phyloP scores from a whole-genome alignment of 2,888 invertebrate species.

The Altica lythri region DNA sequence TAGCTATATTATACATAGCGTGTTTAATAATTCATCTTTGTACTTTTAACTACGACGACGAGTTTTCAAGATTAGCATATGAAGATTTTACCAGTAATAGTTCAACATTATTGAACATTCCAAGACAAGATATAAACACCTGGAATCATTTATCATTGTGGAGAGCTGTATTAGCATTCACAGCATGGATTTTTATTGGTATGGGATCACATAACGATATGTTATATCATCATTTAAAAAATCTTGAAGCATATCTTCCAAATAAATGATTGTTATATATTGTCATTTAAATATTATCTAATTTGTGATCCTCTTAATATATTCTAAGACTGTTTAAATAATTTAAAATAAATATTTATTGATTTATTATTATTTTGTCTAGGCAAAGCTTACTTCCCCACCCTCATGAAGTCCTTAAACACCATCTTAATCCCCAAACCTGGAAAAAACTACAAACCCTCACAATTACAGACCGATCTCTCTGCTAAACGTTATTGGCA shows the following conservation, averaged over 20 bases:
- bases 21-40: conserved; percentile 52
- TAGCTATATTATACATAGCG: conserved; percentile 49
- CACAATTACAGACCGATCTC: no score
- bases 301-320: conserved; percentile 25
- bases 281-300: conserved; percentile 14
- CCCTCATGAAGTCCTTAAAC: no score
- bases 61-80: conserved; percentile 47
- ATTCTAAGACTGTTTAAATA: conserved; percentile 27
- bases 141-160: conserved; percentile 68
- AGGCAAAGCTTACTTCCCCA: background rate
- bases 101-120: conserved; percentile 56
- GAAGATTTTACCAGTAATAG: conserved; percentile 26
- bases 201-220: conserved; percentile 61
- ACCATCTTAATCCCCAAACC: no score
- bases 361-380: background rate
- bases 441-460: no score
- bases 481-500: no score
- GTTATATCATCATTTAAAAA: conserved; percentile 60
- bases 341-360: conserved; percentile 20
- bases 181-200: conserved; percentile 64
- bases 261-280: conserved; percentile 40
- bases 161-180: conserved; percentile 64
- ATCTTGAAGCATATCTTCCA: conserved; percentile 50
- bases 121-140: conserved; percentile 61
- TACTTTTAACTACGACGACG: conserved; percentile 52